phyloP scores from a whole-genome alignment of 2,888 invertebrate species.

The Acleris cristana region DNA sequence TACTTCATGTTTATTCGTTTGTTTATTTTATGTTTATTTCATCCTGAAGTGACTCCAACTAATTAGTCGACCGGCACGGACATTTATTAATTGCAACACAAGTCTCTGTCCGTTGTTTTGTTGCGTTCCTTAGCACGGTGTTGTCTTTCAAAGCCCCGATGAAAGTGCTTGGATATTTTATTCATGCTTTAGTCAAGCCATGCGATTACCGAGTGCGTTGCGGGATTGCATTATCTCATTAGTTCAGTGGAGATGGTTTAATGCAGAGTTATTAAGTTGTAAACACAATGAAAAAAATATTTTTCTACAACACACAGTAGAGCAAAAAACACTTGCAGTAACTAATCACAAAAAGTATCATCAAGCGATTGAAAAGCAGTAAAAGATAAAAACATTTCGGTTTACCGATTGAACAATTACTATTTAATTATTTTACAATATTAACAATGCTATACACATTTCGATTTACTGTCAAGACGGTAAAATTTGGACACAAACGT shows the following conservation, averaged over 20 bases:
- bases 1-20: constrained; percentile 15
- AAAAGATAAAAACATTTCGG: background rate
- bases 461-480: no score
- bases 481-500: no score
- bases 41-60: constrained; percentile 66
- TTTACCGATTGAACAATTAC: no score
- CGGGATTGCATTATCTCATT: constrained; percentile 33
- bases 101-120: constrained; percentile 63
- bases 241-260: constrained; percentile 21
- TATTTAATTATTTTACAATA: no score
- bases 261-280: constrained; percentile 20
- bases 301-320: no score
- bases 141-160: constrained; percentile 65
- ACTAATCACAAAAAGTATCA: no score
- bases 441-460: no score
- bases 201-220: constrained; percentile 30
- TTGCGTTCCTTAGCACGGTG: constrained; percentile 59
- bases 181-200: constrained; percentile 28
- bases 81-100: constrained; percentile 81
- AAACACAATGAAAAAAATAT: background rate
- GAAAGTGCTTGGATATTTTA: constrained; percentile 38
- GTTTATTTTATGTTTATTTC: constrained; percentile 56
- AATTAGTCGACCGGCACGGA: constrained; percentile 77
- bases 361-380: no score
- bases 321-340: no score